These are phyloP conservation scores for Sparidentex hasta DNA, from an alignment of 2,797 vertebrate genomes.

Conservation along the genomic window DNA sequence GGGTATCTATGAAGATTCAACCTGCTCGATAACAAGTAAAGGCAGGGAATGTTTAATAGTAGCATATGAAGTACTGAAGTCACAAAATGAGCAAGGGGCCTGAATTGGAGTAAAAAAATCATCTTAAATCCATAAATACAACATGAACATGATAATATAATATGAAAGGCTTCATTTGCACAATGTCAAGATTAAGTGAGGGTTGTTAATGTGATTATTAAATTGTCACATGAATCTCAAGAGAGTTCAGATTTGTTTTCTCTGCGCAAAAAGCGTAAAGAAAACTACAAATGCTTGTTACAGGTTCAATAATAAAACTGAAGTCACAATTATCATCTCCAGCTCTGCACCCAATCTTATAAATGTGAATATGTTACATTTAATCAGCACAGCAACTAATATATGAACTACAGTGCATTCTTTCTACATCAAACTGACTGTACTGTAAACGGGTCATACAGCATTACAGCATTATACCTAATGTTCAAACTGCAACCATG, in stretches of 20 bases:
- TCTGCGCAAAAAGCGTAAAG: too few species aligned
- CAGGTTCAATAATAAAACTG: too few species aligned
- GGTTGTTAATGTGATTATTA: background rate
- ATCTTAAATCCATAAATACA: background rate
- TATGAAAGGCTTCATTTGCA: background rate
- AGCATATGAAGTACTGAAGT: background rate
- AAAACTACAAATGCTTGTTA: background rate
- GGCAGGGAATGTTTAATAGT: background rate
- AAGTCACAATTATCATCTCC: background rate
- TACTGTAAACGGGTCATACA: background rate
- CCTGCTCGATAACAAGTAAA: background rate
- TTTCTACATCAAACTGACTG: background rate
- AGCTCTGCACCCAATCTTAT: background rate
- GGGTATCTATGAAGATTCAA: background rate
- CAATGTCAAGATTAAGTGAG: too few species aligned
- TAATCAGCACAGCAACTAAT: slow-evolving; percentile 6
- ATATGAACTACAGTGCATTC: background rate
- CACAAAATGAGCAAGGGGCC: background rate
- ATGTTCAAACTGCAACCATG: slow-evolving; percentile 13
- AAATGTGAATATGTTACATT: background rate
- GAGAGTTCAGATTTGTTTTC: background rate
- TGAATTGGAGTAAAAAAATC: background rate
- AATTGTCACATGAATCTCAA: background rate
- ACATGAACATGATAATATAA: background rate
- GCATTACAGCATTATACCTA: too few species aligned